These are phyloP conservation scores for Steinernema feltiae DNA, from an alignment of 1,140 invertebrate genomes.

Conservation along the genomic window DNA sequence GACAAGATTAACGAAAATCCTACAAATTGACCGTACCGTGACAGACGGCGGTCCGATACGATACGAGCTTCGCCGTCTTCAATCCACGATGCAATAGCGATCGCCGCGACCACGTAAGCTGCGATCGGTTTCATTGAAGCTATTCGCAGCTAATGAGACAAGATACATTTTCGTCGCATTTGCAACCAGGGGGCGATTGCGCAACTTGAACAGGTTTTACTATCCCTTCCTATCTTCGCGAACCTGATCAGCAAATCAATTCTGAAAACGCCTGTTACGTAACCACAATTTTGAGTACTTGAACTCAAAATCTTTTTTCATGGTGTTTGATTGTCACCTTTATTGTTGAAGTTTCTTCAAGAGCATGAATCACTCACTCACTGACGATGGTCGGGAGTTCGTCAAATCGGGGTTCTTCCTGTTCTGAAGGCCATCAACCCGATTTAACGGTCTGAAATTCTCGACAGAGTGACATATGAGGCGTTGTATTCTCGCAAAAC, in stretches of 20 bases:
- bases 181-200: background rate
- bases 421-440: constrained; percentile 10
- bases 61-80: background rate
- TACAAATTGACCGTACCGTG: background rate
- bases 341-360: background rate
- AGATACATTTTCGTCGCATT: background rate
- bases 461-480: background rate
- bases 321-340: background rate
- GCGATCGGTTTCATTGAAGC: background rate
- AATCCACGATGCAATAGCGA: background rate
- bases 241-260: background rate
- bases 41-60: background rate
- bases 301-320: too few relatives aligned
- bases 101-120: background rate
- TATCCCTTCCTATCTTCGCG: background rate
- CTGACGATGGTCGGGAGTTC: background rate
- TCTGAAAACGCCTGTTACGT: background rate
- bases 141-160: background rate
- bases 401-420: background rate
- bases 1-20: background rate
- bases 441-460: constrained; percentile 2
- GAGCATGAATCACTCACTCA: constrained; percentile 2
- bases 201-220: background rate
- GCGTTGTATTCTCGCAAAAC: background rate
- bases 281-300: too few relatives aligned